Base-by-base conservation (phyloP, 64 coral and sea anemone genomes). In the Montipora sp. region DNA sequence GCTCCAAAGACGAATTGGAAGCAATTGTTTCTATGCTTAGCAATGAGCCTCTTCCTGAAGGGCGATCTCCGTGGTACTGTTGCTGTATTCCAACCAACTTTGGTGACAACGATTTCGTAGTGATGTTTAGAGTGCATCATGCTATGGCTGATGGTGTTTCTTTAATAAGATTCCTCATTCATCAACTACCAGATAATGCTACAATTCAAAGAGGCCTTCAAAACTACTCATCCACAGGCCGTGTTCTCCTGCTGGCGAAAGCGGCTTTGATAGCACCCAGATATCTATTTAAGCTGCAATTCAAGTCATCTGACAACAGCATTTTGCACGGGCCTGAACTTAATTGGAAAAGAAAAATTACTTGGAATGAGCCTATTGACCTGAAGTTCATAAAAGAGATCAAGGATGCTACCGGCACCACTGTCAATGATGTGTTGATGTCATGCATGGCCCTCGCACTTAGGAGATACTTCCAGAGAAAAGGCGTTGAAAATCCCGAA, bases 351-450 rank as follows among this genome's bases (percentile, higher is more conserved):
- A 98, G 94, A 65, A 98, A 94, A 70, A 76, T 93, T 83, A 69
- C 68, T 18, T 98, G 94, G 97, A 88, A 88, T 22, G 53, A 94
- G 57, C 87, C 88, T 9, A 79, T 91, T 19, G 94, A 93, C n/a
- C 74, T 98, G 1, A 74, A 96, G 15, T 21, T 96, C 0, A 80
- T 98, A 10, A 98, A 98, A 58, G 51, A 90, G 75, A 96, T 98
- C 7, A 98, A 98, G 58, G 84, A 43, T 59, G 75, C 59, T 18
- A 96, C 97, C 49, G 94, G 89, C 8, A 94, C 97, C 10, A 98
- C 97, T 8, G 89, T 98, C 5, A 98, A 98, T 67, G 97, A 98
- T 78, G 94, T 98, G 8, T 59, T 98, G 14, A 93, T 96, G 79
- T 80, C 97, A 7, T 96, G 94, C 43, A 77, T 98, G 5, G 80